Conservation (phyloP, 2,113 vertebrate species). For the Ammodramus savannarum region DNA sequence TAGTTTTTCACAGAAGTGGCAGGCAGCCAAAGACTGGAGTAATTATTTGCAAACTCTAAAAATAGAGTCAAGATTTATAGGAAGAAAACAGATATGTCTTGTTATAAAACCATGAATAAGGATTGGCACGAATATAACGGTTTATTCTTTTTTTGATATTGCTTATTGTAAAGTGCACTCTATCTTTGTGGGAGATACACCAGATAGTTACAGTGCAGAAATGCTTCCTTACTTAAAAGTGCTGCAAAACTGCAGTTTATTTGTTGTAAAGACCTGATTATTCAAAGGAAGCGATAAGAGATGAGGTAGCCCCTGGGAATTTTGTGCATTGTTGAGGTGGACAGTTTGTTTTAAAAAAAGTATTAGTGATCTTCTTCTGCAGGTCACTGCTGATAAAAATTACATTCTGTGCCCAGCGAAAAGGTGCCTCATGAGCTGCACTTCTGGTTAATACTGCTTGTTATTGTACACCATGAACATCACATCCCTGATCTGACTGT, state of each 20-base stretch:
- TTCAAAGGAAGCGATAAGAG: constrained; percentile 61
- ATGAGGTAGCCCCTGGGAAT: constrained; percentile 49
- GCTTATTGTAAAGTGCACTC: constrained; percentile 74
- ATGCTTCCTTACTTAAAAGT: constrained; percentile 59
- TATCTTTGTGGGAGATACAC: constrained; percentile 63
- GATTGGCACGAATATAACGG: constrained; percentile 74
- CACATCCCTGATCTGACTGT: not conserved
- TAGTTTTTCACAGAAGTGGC: constrained; percentile 75
- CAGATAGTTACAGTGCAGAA: constrained; percentile 58
- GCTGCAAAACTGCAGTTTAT: constrained; percentile 57
- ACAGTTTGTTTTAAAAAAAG: constrained; percentile 19
- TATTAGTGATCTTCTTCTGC: not conserved
- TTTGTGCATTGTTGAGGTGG: constrained; percentile 17
- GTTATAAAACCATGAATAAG: constrained; percentile 80
- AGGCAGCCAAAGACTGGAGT: constrained; percentile 77
- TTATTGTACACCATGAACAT: not conserved
- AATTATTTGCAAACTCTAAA: constrained; percentile 82
- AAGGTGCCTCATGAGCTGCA: not conserved
- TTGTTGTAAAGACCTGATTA: constrained; percentile 64
- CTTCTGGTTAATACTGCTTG: constrained; percentile 4
- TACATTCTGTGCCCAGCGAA: not conserved
- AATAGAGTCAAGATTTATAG: constrained; percentile 80
- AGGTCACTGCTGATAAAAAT: constrained; percentile 31
- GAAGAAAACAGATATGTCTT: constrained; percentile 79
- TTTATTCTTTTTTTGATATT: constrained; percentile 77